Evolutionary conservation across 2,113 vertebrate species (phyloP), one percentile per base, ranked within the genome.

Genomic region (Chaetura pelagica): DNA sequence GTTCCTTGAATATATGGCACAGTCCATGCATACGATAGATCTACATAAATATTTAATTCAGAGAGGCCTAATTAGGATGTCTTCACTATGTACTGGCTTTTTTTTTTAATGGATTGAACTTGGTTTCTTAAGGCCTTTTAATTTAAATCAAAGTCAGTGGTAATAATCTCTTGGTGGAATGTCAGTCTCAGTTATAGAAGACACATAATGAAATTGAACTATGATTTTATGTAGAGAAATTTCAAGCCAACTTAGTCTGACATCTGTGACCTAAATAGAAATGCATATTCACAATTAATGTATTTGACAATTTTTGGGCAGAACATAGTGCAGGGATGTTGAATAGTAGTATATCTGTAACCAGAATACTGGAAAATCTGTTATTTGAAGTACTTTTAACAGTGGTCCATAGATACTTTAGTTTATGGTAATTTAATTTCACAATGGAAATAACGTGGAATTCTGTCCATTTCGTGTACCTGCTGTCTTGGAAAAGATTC

Each of bases 221-320:
- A 26, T 2, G 4, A 22, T 92, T 94, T 94, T 63, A 10, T 30
- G 29, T 38, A 62, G 85, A 34, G 63, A 49, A 38, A 51, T 74
- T 69, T 88, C 38, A 71, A 86, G 44, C 14, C 38, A 78, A 81
- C 61, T 46, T 77, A 48, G 64, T 20, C 61, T 95, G 94, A 29
- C 68, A 35, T 69, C 80, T 93, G 75, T 93, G 75, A 64, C 85
- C 81, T 80, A 76, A 73, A 86, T 85, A 87, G 29, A 76, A 90
- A 87, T 57, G 12, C 16, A 20, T 87, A 40, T 68, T 90, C 9
- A 5, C 76, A 44, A 34, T 54, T 21, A 54, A 83, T 16, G 8
- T 42, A 27, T 46, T 80, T 58, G 48, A 46, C 85, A 79, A 67
- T 52, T 20, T n/a, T n/a, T 21, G 21, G 15, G 11, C 34, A 54